Base-by-base conservation (phyloP, 1,140 invertebrate species). In the Temnothorax curvispinosus region DNA sequence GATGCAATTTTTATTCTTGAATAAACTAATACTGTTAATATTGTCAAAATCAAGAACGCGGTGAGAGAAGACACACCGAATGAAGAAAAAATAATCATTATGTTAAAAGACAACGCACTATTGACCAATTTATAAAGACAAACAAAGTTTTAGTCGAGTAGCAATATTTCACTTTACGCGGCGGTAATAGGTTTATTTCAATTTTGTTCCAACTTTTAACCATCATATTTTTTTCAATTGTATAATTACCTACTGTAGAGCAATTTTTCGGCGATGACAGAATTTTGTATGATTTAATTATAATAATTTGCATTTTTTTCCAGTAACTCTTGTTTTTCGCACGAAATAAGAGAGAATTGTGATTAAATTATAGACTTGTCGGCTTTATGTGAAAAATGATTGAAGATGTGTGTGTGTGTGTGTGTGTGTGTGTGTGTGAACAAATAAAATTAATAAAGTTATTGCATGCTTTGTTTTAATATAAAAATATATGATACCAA, bases 1-100 rank as follows among this genome's bases (percentile, higher is more conserved):
- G 52, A 74, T 62, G 35, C 3, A 60, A 52, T 52, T 88, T 89
- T 80, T 80, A 85, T 88, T 58, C 9, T 52, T n/a, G 13, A 41
- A 44, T 15, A 56, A 71, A 50, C 52, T 58, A 18, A 35, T 71
- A 5, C 18, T 56, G 13, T 2, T n/a, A 32, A 81, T 11, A 52
- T 38, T 69, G 11, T 18, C 8, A 2, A 58, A 38, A 67, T 54
- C 21, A 54, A 47, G 35, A 13, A 65, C 11, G n/a, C 44, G n/a
- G 3, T n/a, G 52, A 72, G 52, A 32, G n/a, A 47, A 56, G 41
- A 4, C 18, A 15, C 4, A 15, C 11, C 3, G 11, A 44, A 62
- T 35, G 2, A n/a, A 52, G 50, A 74, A 56, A 75, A n/a, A 56
- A 38, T 3, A 38, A 35, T 32, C 11, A 15, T 52, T 32, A 18